Base-by-base conservation (phyloP, 2,113 vertebrate species). In the Peromyscus leucopus region DNA sequence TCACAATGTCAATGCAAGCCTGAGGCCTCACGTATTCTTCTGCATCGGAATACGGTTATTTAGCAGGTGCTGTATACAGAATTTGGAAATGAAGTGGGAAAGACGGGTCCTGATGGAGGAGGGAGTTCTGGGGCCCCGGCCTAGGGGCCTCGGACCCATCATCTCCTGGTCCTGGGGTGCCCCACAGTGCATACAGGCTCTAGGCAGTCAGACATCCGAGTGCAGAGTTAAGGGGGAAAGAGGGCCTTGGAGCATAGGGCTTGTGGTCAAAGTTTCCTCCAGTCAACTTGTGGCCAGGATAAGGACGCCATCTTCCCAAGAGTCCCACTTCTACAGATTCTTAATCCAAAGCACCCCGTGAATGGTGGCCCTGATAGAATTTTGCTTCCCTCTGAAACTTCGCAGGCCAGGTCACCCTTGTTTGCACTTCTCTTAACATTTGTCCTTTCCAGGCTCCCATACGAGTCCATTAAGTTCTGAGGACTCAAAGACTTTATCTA, bases 191-290 rank as follows among this genome's bases (percentile, higher is more conserved):
- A 97, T 97, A 96, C 90, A 91, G 95, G 98, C 98, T 98, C 92
- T 98, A 98, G 96, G 98, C 98, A 71, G 98, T 98, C 48, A 98
- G 98, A 97, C 99, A 99, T 72, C 98, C 98, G 65, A 98, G 98
- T 94, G 98, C 97, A 51, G 98, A 98, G 93, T 98, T 99, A 95
- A 98, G 98, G 91, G 98, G 84, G 7, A 2, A 22, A 85, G 98
- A 98, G 95, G 98, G 98, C 91, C 98, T 98, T 67, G 19, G 98
- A 98, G 90, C 98, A 98, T 89, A 98, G 94, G n/a, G 90, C 78
- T 86, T 48, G 67, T 13, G 46, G 39, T 16, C 67, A 59, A 19
- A 69, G 67, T 69, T 69, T 16, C 67, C 67, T 69, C 31, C 31
- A 69, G 31, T 69, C 31, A 16, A 69, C 67, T 69, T 69, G 67